Conservation (phyloP, 2,113 vertebrate species). For the Brienomyrus brachyistius region DNA sequence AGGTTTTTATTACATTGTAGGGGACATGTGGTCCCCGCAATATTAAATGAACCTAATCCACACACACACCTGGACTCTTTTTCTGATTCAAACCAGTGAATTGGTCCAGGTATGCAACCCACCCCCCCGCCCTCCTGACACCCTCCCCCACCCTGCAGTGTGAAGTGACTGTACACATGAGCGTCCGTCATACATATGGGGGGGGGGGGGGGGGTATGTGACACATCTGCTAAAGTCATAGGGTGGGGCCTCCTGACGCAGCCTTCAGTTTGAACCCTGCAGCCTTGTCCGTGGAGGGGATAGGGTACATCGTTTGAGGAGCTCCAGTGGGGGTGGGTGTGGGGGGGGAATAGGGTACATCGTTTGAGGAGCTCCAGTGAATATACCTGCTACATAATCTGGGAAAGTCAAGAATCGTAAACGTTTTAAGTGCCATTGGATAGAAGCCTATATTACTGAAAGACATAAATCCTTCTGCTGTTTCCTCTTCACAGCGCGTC, state of each 20-base stretch:
- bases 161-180: neutral
- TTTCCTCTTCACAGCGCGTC: neutral
- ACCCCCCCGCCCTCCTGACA: neutral
- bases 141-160: neutral
- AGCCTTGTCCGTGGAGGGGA: neutral
- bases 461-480: neutral
- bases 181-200: neutral
- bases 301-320: neutral
- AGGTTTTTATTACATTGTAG: no score
- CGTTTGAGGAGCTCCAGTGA: neutral
- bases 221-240: neutral
- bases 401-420: neutral
- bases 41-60: neutral
- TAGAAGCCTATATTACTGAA: neutral
- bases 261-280: neutral
- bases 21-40: no score
- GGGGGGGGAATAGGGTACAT: neutral
- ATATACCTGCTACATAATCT: neutral
- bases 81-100: neutral
- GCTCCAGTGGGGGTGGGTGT: no score
- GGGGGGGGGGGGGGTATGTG: neutral
- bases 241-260: neutral
- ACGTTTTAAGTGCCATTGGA: neutral
- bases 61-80: neutral
- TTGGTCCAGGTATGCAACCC: neutral